Conservation (phyloP, 1,140 invertebrate genomes). For the Drosophila baimaii region DNA sequence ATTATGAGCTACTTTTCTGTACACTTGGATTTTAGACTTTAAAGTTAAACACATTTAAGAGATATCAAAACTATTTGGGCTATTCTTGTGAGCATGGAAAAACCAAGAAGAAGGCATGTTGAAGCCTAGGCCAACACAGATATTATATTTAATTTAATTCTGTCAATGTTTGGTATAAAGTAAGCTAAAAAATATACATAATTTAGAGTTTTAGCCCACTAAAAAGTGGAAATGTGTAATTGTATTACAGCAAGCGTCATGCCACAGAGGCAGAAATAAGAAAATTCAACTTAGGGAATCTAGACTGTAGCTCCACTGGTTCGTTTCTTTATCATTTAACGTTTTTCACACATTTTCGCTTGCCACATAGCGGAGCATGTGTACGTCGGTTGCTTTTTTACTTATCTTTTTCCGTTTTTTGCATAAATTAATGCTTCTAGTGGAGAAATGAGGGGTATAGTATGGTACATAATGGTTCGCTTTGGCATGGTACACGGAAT, state of each 20-base stretch:
- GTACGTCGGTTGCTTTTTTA: conserved; percentile 28
- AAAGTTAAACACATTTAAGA: no score
- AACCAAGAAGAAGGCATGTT: no score
- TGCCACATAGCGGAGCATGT: conserved; percentile 33
- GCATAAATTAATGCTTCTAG: conserved; percentile 57
- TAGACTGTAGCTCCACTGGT: conserved; percentile 23
- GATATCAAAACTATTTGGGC: no score
- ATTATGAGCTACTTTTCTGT: not conserved
- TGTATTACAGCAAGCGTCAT: no score
- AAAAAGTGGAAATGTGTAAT: no score
- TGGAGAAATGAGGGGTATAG: conserved; percentile 9
- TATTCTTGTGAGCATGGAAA: no score
- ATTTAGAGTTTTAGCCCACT: no score
- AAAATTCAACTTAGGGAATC: not conserved
- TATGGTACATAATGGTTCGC: conserved; percentile 12
- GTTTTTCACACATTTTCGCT: conserved; percentile 67
- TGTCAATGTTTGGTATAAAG: no score
- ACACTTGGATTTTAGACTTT: no score
- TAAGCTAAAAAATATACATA: no score
- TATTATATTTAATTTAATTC: no score
- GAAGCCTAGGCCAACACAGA: no score
- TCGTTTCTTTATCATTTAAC: conserved; percentile 66
- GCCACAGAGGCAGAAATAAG: not conserved
- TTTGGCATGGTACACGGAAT: conserved; percentile 8
- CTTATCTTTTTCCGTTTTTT: conserved; percentile 27